phyloP scores from a whole-genome alignment of 2,888 invertebrate genomes.

The Acanthopleura granulata region DNA sequence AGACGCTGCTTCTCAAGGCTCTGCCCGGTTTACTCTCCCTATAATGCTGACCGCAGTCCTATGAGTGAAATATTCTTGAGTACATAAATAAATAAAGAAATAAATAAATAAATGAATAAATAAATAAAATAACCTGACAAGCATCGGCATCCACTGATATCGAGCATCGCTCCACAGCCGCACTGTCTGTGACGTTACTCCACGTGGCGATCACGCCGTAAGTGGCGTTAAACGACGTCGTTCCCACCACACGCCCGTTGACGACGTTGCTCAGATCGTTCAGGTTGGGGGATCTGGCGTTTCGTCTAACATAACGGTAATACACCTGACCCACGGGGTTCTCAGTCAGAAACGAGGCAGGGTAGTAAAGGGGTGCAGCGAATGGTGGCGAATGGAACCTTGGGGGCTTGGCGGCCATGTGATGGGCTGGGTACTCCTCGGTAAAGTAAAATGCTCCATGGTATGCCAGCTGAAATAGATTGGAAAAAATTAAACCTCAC shows the following conservation, averaged over 20 bases:
- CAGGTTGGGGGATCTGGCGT: conserved; percentile 19
- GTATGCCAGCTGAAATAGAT: background rate
- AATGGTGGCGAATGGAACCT: conserved; percentile 24
- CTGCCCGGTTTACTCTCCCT: no score
- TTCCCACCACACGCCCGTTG: conserved; percentile 86
- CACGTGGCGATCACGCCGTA: conserved; percentile 92
- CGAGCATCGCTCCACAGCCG: background rate
- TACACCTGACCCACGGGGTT: background rate
- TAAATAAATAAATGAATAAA: no score
- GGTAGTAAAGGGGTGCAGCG: conserved; percentile 24
- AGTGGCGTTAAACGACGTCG: conserved; percentile 90
- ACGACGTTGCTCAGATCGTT: conserved; percentile 32
- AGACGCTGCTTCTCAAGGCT: no score
- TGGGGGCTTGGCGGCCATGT: background rate
- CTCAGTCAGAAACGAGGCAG: conserved; percentile 4
- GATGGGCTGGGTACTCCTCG: background rate
- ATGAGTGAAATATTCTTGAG: no score
- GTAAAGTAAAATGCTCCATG: background rate
- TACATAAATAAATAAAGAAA: no score
- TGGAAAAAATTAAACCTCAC: no score
- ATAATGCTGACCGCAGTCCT: no score
- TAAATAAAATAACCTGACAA: no score
- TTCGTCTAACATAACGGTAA: background rate
- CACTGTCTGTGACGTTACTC: conserved; percentile 85
- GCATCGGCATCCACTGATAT: no score